A percentile compares a stretch with the other conserved stretches of the same genome.
Evolutionary conservation across 2,113 vertebrate genomes (phyloP).

Genomic region (Bos taurus): ARS-UCD2.0 NC_037346.1:47118501-47119000

Average conservation of each 20-base stretch:
- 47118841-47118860: neutral
- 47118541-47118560: slow-evolving; percentile 40
- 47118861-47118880: neutral
- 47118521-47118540: neutral
- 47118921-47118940: neutral
- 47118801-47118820: neutral
- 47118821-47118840: neutral
- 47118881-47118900: neutral
- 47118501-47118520: neutral
- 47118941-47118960: neutral
- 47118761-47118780: slow-evolving; percentile 26
- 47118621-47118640: slow-evolving; percentile 55
- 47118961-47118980: neutral
- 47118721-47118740: slow-evolving; percentile 35
- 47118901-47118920: rapidly evolving
- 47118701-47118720: slow-evolving; percentile 34
- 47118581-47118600: slow-evolving; percentile 50
- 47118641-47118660: slow-evolving; percentile 56
- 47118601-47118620: slow-evolving; percentile 55
- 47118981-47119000: neutral
- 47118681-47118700: slow-evolving; percentile 52
- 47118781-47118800: neutral
- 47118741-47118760: slow-evolving; percentile 51
- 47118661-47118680: neutral
- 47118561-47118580: slow-evolving; percentile 57